Conservation (phyloP, 2,888 invertebrate genomes). For the Leucania comma region DNA sequence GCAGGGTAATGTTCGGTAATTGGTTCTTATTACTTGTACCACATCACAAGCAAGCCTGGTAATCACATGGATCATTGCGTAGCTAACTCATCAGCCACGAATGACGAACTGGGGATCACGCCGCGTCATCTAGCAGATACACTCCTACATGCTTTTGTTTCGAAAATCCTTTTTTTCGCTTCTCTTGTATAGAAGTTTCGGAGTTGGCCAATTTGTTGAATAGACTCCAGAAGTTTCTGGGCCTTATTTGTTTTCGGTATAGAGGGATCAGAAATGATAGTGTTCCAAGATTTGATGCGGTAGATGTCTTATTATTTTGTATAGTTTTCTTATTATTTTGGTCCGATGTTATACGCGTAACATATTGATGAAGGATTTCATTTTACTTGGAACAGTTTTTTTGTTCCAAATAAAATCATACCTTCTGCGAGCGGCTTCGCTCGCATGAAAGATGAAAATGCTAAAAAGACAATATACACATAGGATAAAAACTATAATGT, state of each 20-base stretch:
- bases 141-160: constrained; percentile 59
- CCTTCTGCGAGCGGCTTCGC: too few species aligned
- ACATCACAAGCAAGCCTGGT: constrained; percentile 58
- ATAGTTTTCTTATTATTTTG: constrained; percentile 39
- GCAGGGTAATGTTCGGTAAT: too few species aligned
- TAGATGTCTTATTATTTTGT: constrained; percentile 30
- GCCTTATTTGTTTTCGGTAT: constrained; percentile 54
- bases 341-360: neutral
- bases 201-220: constrained; percentile 51
- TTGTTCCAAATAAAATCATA: neutral
- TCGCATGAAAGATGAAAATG: too few species aligned
- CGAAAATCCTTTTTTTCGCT: constrained; percentile 52
- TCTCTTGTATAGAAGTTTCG: constrained; percentile 40
- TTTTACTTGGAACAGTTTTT: neutral
- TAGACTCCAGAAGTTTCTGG: constrained; percentile 39
- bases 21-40: constrained; percentile 38
- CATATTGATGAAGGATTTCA: constrained; percentile 1
- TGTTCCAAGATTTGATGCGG: constrained; percentile 45
- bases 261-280: constrained; percentile 44
- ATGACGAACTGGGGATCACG: constrained; percentile 70
- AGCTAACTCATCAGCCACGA: constrained; percentile 73
- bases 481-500: too few species aligned
- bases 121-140: constrained; percentile 67
- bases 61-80: constrained; percentile 78
- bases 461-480: too few species aligned